phyloP scores from a whole-genome alignment of 2,113 vertebrate genomes.

The Ptyas mucosa region DNA sequence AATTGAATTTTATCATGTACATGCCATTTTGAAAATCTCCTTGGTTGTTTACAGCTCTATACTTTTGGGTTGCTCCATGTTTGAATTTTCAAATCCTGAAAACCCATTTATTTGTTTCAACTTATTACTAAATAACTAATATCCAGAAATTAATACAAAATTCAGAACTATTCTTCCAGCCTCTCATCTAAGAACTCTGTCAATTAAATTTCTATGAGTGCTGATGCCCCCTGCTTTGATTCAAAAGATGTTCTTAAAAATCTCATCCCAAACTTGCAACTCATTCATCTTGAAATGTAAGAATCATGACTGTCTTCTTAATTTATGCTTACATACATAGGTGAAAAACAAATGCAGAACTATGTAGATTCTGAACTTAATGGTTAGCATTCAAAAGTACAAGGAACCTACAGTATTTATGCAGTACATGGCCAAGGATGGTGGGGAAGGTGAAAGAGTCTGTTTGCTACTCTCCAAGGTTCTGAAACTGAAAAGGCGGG shows the following conservation, averaged over 20 bases:
- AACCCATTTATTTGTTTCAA: slow-evolving; percentile 13
- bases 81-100: slow-evolving; percentile 21
- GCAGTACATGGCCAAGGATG: background rate
- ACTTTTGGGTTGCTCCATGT: slow-evolving; percentile 1
- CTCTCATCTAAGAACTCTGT: slow-evolving; percentile 14
- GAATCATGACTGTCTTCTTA: slow-evolving; percentile 8
- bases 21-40: slow-evolving; percentile 5
- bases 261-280: slow-evolving; percentile 25
- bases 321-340: background rate
- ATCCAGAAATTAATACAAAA: slow-evolving; percentile 11
- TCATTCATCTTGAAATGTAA: slow-evolving; percentile 35
- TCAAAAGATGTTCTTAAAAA: slow-evolving; percentile 21
- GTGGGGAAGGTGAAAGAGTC: background rate
- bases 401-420: background rate
- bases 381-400: background rate
- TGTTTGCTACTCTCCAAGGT: background rate
- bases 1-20: slow-evolving; percentile 10
- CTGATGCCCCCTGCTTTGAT: slow-evolving; percentile 26
- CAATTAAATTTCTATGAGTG: slow-evolving; percentile 6
- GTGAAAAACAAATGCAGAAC: background rate
- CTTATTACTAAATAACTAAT: slow-evolving; percentile 21
- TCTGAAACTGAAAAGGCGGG: background rate
- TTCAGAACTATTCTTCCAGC: slow-evolving; percentile 1
- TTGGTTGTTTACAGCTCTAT: background rate
- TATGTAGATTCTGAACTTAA: background rate